A percentile compares a stretch with the other conserved stretches of the same genome.
These are phyloP conservation scores for Diogma glabrata DNA, from an alignment of 2,888 invertebrate species.

Conservation along the genomic window DNA sequence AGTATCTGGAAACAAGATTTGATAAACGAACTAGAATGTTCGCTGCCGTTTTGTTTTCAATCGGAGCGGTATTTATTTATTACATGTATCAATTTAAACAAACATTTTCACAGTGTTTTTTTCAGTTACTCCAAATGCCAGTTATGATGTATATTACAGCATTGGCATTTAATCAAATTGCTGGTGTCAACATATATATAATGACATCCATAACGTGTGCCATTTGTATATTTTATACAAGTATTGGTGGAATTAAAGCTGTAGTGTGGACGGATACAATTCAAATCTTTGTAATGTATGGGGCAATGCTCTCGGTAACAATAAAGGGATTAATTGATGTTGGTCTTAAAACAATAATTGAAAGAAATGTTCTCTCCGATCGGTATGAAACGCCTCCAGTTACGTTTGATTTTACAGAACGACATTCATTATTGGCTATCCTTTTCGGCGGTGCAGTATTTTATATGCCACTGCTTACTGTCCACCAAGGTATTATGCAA, in stretches of 20 bases:
- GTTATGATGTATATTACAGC: neutral
- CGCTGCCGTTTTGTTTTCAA: neutral
- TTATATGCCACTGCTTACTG: slow-evolving; percentile 62
- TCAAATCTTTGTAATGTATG: slow-evolving; percentile 54
- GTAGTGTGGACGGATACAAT: neutral
- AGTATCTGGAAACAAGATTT: slow-evolving; percentile 3
- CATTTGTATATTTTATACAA: slow-evolving; percentile 7
- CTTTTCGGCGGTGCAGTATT: slow-evolving; percentile 63
- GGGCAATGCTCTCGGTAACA: neutral
- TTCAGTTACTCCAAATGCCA: slow-evolving; percentile 30
- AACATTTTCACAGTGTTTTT: no score
- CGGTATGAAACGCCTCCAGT: slow-evolving; percentile 59
- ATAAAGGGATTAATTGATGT: neutral
- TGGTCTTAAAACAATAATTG: neutral
- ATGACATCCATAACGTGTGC: neutral
- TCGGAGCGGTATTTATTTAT: slow-evolving; percentile 36
- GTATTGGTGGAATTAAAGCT: slow-evolving; percentile 1
- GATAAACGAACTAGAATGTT: neutral
- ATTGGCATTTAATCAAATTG: neutral
- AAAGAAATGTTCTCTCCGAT: slow-evolving; percentile 27
- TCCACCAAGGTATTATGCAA: slow-evolving; percentile 79
- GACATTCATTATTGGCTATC: slow-evolving; percentile 67
- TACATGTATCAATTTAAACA: no score
- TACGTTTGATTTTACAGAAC: slow-evolving; percentile 63
- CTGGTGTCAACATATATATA: neutral